Percentiles rank a stretch among this genome's conserved stretches.
phyloP scores from a whole-genome alignment of 2,797 vertebrate genomes.

The Myiotriccus ornatus region DNA sequence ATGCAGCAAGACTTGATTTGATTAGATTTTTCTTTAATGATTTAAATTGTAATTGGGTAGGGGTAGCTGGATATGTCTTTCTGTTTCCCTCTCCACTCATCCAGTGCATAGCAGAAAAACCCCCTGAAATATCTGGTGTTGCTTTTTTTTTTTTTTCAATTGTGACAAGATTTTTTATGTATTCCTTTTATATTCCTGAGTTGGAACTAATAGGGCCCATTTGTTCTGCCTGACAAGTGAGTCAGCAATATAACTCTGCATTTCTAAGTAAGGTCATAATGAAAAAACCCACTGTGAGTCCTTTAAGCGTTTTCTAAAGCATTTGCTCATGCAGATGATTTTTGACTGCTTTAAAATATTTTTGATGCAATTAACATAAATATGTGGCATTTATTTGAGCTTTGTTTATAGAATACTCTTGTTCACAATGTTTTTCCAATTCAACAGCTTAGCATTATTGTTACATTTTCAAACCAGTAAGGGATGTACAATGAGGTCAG shows the following conservation, averaged over 20 bases:
- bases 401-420: neutral
- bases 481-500: neutral
- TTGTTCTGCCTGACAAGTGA: constrained; percentile 20
- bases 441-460: neutral
- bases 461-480: neutral
- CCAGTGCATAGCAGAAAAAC: neutral
- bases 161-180: neutral
- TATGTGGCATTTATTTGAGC: neutral
- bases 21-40: neutral
- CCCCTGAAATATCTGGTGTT: neutral
- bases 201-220: neutral
- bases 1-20: neutral
- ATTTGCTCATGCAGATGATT: neutral
- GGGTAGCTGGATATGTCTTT: neutral
- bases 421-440: neutral
- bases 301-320: neutral
- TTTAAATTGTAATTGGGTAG: neutral
- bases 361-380: neutral
- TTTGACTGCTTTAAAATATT: neutral
- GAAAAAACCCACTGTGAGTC: neutral
- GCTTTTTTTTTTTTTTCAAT: neutral
- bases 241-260: neutral
- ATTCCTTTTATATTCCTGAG: constrained; percentile 7
- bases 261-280: neutral
- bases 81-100: neutral